These are phyloP conservation scores for Drosophila kuntzei DNA, from an alignment of 2,888 invertebrate species.

Conservation along the genomic window DNA sequence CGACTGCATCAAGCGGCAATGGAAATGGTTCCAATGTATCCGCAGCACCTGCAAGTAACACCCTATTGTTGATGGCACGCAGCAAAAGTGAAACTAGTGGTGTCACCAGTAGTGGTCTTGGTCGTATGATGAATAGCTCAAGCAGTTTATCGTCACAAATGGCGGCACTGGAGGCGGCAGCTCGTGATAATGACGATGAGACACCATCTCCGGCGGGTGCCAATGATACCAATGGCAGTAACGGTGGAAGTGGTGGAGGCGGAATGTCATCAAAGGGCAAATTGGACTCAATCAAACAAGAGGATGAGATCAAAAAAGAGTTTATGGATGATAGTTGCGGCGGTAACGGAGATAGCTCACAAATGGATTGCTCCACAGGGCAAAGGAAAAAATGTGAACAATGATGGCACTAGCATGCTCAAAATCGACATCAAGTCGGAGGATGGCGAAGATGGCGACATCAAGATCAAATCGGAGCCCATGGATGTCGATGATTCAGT, in stretches of 20 bases:
- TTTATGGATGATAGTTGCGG: slow-evolving; percentile 87
- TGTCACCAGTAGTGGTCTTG: slow-evolving; percentile 21
- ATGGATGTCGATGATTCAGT: slow-evolving; percentile 84
- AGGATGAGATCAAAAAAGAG: slow-evolving; percentile 89
- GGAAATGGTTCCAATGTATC: slow-evolving; percentile 2
- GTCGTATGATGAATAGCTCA: slow-evolving; percentile 80
- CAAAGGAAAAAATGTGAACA: slow-evolving; percentile 88
- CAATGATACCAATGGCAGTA: slow-evolving; percentile 69
- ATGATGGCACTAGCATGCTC: slow-evolving; percentile 87
- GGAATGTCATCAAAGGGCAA: slow-evolving; percentile 87
- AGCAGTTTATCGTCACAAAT: slow-evolving; percentile 89
- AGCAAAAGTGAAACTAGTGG: slow-evolving; percentile 28
- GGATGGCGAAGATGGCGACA: slow-evolving; percentile 60
- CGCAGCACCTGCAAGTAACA: slow-evolving; percentile 47
- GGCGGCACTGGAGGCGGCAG: slow-evolving; percentile 90
- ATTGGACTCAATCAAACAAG: slow-evolving; percentile 89
- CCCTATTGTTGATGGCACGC: slow-evolving; percentile 47
- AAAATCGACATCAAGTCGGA: slow-evolving; percentile 82
- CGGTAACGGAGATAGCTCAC: slow-evolving; percentile 84
- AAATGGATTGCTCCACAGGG: slow-evolving; percentile 85
- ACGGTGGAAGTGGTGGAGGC: slow-evolving; percentile 60
- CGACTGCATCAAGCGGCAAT: slow-evolving; percentile 63
- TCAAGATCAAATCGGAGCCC: slow-evolving; percentile 85
- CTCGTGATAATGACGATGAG: slow-evolving; percentile 89
- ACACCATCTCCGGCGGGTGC: slow-evolving; percentile 87